Evolutionary conservation across 2,113 vertebrate genomes (phyloP).

Genomic region (Grallaria varia): DNA sequence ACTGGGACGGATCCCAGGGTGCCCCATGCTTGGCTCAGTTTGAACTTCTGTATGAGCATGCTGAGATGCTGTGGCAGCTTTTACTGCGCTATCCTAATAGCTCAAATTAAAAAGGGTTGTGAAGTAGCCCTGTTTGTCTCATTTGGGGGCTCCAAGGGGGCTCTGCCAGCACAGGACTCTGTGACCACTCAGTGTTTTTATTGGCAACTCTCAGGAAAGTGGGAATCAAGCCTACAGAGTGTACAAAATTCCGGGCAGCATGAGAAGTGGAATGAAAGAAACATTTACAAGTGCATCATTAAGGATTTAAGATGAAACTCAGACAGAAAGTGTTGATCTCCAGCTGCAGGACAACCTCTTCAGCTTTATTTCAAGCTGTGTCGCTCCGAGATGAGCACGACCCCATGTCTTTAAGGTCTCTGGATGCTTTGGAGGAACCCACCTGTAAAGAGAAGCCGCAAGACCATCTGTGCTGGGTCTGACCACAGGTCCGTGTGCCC

Average conservation of each 20-base stretch:
- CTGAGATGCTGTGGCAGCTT: neutral
- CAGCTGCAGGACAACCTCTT: neutral
- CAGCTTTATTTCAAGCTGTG: neutral
- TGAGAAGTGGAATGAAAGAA: neutral
- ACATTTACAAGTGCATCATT: neutral
- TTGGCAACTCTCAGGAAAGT: neutral
- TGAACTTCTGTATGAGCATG: neutral
- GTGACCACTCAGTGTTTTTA: neutral
- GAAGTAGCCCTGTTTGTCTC: neutral
- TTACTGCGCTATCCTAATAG: neutral
- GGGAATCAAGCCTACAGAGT: neutral
- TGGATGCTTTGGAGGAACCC: slow-evolving; percentile 40
- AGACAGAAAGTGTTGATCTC: neutral
- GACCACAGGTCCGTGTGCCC: accelerated
- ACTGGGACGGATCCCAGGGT: neutral
- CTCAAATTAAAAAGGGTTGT: neutral
- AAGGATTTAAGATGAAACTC: neutral
- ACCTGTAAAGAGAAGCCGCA: neutral
- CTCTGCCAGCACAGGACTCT: neutral
- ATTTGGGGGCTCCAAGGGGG: neutral
- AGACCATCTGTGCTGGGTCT: neutral
- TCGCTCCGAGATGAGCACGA: accelerated
- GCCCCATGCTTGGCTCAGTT: neutral
- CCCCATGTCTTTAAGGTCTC: neutral
- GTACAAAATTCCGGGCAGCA: neutral